A percentile compares a stretch with the other conserved stretches of the same genome.
phyloP scores from a whole-genome alignment of 2,888 invertebrate species.

The Parascotia fuliginaria region DNA sequence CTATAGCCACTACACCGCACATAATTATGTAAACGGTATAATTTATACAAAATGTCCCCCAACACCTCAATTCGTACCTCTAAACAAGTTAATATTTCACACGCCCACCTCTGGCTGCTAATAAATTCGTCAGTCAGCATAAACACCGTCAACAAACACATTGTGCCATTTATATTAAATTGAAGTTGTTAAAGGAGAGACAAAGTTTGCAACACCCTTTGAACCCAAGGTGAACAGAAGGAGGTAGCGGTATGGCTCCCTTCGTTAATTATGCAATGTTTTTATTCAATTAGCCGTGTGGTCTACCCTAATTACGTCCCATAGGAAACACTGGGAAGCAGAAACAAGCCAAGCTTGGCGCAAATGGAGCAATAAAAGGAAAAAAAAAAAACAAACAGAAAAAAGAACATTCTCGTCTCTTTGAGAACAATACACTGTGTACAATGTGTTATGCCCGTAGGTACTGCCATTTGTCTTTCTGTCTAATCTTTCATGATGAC shows the following conservation, averaged over 20 bases:
- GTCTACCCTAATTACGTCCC: constrained; percentile 73
- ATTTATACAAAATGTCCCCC: too few relatives aligned
- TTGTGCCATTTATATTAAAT: constrained; percentile 36
- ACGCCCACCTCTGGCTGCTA: neutral
- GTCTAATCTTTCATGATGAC: constrained; percentile 79
- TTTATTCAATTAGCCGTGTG: constrained; percentile 80
- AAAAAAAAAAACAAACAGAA: constrained; percentile 47
- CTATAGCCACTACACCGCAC: too few relatives aligned
- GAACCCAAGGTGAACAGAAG: constrained; percentile 32
- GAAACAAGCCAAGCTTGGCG: constrained; percentile 62
- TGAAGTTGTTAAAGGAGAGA: constrained; percentile 35
- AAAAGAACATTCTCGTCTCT: constrained; percentile 60
- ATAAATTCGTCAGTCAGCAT: constrained; percentile 2
- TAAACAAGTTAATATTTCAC: neutral
- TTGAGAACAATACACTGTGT: constrained; percentile 65
- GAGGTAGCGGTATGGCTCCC: constrained; percentile 40
- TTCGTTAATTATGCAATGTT: constrained; percentile 78
- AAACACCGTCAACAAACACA: constrained; percentile 6
- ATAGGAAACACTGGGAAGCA: constrained; percentile 58
- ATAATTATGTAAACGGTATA: too few relatives aligned
- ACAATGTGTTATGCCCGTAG: constrained; percentile 60
- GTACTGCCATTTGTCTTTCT: constrained; percentile 70
- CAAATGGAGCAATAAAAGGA: constrained; percentile 70
- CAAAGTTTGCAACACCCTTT: constrained; percentile 44
- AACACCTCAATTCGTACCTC: too few relatives aligned